Base-by-base conservation (phyloP, 2,797 vertebrate species). In the Cirrhinus molitorella region DNA sequence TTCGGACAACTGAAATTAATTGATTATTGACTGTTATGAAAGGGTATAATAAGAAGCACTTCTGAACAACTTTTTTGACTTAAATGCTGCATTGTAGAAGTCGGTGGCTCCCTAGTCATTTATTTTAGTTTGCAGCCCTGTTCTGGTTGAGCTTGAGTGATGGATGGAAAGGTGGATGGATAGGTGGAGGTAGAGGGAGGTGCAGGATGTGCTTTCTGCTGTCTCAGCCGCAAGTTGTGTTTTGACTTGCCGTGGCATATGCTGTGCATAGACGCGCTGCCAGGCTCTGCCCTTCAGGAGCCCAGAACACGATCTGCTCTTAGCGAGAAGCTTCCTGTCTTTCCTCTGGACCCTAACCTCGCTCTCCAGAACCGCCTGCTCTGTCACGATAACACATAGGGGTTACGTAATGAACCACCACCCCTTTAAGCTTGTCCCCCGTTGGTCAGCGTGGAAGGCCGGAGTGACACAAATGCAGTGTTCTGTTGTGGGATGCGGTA, bases 241-340 rank as follows among this genome's bases (percentile, higher is more conserved):
- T 95, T 94, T 79, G 95, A 95, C 89, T 96, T 63, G 37, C 31
- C 37, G 17, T 71, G 75, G n/a, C 83, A 85, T 66, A 66, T 95
- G 40, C 95, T 94, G 95, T 95, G 95, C 94, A 93, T 93, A 83
- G 94, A 81, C 81, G 65, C 45, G 6, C 25, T 85, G 85, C 88
- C 88, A 87, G 75, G 79, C 49, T 51, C 70, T 84, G 71, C 86
- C 68, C 81, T 63, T 78, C 57, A 79, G 87, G 81, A 81, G 83
- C 45, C 19, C 75, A 76, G 84, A 88, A 84, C 84, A 79, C 53
- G 74, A 75, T 85, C 86, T 84, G 86, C 84, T 84, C 75, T 77
- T 21, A 28, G 51, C 13, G 51, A 59, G 49, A 43, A 9, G 8
- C 75, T 75, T 85, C 80, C 75, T 76, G 71, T 23, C 51, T 83